Percentiles rank a stretch among this genome's conserved stretches.
Evolutionary conservation across 1,140 invertebrate species (phyloP).

Genomic region (Bilobella aurantiaca): DNA sequence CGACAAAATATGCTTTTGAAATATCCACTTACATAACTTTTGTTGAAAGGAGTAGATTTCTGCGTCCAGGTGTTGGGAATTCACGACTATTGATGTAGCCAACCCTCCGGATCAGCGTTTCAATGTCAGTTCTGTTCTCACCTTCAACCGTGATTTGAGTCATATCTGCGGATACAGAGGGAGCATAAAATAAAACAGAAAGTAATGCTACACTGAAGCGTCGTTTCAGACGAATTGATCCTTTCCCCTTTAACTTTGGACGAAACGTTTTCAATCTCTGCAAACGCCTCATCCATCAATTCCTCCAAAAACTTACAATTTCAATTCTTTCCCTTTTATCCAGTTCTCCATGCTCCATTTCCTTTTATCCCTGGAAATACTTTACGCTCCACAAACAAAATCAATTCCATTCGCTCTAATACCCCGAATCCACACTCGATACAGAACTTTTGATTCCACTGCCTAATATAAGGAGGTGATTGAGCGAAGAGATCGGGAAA

Average conservation of each 20-base stretch:
- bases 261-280: not conserved
- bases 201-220: not conserved
- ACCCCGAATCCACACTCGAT: not conserved
- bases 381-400: not conserved
- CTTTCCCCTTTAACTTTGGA: slow-evolving; percentile 27
- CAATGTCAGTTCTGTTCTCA: slow-evolving; percentile 76
- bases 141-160: slow-evolving; percentile 85
- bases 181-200: slow-evolving; percentile 28
- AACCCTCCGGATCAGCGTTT: slow-evolving; percentile 72
- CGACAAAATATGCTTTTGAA: not conserved
- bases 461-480: too few species aligned
- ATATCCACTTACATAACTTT: slow-evolving; percentile 53
- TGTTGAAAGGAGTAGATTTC: slow-evolving; percentile 73
- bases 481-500: too few species aligned
- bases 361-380: not conserved
- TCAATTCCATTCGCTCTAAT: not conserved
- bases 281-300: slow-evolving; percentile 8
- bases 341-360: not conserved
- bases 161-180: slow-evolving; percentile 58
- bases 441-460: too few species aligned
- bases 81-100: slow-evolving; percentile 80
- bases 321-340: not conserved
- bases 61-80: slow-evolving; percentile 80
- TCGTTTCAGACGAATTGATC: too few species aligned
- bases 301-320: not conserved